phyloP scores from a whole-genome alignment of 2,888 invertebrate genomes.

The Ormyrus pomaceus region DNA sequence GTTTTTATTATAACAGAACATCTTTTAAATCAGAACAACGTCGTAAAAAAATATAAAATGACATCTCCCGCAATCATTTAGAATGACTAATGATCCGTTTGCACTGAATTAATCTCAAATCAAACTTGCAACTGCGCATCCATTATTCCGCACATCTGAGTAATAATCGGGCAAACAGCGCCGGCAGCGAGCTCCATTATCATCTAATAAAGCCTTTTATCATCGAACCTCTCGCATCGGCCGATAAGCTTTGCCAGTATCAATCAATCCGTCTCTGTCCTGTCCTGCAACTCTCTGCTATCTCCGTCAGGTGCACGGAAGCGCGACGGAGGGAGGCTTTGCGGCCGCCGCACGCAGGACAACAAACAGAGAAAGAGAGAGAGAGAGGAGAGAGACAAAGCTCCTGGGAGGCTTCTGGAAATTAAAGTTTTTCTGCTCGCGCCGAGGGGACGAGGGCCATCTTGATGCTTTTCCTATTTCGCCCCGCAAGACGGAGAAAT shows the following conservation, averaged over 20 bases:
- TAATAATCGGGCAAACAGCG: background rate
- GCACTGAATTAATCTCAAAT: background rate
- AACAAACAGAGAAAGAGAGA: constrained; percentile 18
- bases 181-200: background rate
- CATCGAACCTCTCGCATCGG: constrained; percentile 3
- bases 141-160: background rate
- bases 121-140: no score
- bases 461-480: constrained; percentile 44
- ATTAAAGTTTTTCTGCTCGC: constrained; percentile 45
- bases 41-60: no score
- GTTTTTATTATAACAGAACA: no score
- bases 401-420: constrained; percentile 49
- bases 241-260: constrained; percentile 22
- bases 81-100: no score
- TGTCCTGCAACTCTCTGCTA: background rate
- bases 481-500: background rate
- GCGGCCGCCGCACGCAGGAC: constrained; percentile 1
- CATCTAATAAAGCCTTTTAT: constrained; percentile 8
- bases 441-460: background rate
- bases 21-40: no score
- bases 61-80: no score
- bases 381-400: constrained; percentile 18
- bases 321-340: constrained; percentile 32
- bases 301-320: constrained; percentile 38
- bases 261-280: constrained; percentile 24